Conservation (phyloP, 1,140 invertebrate genomes). For the Zophobas atratus region DNA sequence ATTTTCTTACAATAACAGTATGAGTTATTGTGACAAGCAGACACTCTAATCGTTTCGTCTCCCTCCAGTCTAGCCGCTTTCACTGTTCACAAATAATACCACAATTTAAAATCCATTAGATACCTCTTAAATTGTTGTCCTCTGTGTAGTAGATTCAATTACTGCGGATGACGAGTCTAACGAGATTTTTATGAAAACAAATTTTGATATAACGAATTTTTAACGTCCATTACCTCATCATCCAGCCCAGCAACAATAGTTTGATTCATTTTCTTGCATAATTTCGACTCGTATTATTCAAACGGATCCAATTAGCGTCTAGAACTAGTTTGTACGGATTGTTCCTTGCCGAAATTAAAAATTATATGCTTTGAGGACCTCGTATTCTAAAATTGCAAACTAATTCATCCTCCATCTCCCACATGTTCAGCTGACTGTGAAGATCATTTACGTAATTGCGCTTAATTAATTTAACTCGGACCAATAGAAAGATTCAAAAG, state of each 20-base stretch:
- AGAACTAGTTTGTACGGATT: conserved; percentile 1
- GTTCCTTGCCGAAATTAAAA: not conserved
- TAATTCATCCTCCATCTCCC: conserved; percentile 1
- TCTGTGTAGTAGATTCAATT: conserved; percentile 20
- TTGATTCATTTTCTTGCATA: conserved; percentile 4
- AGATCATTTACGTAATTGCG: conserved; percentile 6
- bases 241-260: not conserved
- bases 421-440: conserved; percentile 11
- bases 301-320: conserved; percentile 19
- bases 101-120: conserved; percentile 43
- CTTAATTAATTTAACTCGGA: not conserved
- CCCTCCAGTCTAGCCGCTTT: conserved; percentile 23
- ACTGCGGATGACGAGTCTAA: conserved; percentile 16
- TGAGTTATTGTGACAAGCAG: conserved; percentile 16
- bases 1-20: not conserved
- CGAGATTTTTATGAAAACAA: conserved; percentile 38
- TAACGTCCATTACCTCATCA: not conserved
- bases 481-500: not conserved
- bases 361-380: not conserved
- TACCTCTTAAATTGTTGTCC: conserved; percentile 32
- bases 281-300: not conserved
- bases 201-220: conserved; percentile 18
- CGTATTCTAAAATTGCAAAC: conserved; percentile 14
- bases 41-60: conserved; percentile 28
- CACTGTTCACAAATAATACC: conserved; percentile 24